phyloP scores from a whole-genome alignment of 2,113 vertebrate genomes.

The Rhea americana region DNA sequence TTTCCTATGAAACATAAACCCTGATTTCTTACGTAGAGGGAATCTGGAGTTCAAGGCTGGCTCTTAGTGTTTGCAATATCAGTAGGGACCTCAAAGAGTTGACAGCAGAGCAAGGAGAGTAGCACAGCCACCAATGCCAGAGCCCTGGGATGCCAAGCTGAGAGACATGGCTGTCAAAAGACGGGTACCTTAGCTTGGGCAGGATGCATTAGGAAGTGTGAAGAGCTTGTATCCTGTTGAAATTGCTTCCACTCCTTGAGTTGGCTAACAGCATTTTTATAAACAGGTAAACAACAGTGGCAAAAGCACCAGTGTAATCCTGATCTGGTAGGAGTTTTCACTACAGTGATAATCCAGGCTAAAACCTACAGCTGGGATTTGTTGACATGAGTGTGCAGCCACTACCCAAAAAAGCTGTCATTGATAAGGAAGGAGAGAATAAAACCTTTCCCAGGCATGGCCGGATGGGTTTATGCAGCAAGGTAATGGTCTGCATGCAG shows the following conservation, averaged over 20 bases:
- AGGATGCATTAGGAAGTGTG: background rate
- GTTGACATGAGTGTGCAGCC: fast-evolving
- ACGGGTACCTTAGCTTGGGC: background rate
- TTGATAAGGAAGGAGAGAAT: background rate
- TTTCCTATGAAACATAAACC: background rate
- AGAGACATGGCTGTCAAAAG: background rate
- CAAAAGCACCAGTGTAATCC: background rate
- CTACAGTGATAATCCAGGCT: background rate
- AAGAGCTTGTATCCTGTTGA: background rate
- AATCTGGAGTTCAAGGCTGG: too few relatives aligned
- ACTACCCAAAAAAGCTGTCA: background rate
- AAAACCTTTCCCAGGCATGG: background rate
- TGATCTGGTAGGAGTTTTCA: background rate
- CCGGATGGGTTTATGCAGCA: fast-evolving
- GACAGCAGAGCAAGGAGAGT: background rate
- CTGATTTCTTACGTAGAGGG: too few relatives aligned
- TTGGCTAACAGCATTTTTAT: background rate
- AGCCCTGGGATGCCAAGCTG: background rate
- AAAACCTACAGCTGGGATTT: background rate
- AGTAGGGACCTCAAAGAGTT: too few relatives aligned
- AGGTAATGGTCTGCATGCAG: background rate
- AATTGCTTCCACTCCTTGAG: background rate
- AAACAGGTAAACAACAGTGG: background rate
- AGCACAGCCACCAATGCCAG: background rate
- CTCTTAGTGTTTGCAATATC: too few relatives aligned